Base-by-base conservation (phyloP, 1,140 invertebrate genomes). In the Thereuonema tuberculata region DNA sequence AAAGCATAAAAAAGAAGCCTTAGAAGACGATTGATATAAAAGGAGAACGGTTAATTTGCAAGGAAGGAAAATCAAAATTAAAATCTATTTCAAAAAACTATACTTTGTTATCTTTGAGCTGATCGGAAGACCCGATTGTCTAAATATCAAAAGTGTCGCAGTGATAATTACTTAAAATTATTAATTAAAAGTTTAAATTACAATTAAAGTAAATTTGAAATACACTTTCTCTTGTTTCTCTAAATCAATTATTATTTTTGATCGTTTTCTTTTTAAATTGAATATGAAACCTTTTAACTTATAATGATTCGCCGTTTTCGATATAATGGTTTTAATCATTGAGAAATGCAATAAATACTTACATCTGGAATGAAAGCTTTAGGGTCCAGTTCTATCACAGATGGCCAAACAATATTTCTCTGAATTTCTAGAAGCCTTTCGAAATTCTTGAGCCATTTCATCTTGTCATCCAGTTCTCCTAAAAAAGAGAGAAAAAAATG, bases 371-470 rank as follows among this genome's bases (percentile, higher is more conserved):
- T 76, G 69, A 76, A 84, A 20, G 78, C 74, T 66, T 81, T 79
- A 1, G 81, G 78, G 62, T 84, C 83, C 47, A 85, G 67, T 64
- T 84, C 83, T 15, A 76, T 70, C 15, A 85, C 79, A 12, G 80
- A 73, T 5, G 83, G 83, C 83, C 83, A 84, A 0, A 82, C 73
- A 27, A 84, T 76, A 64, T 81, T 82, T 27, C 77, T 72, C 67
- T 85, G 83, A 50, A 84, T 82, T 67, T 84, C 83, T 61, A 84
- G 75, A 2, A 84, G 72, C 37, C 83, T 69, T 65, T 85, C 83
- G 73, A 83, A 85, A 67, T 85, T 85, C 64, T 84, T 83, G 52
- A 84, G 69, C 83, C 82, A 85, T 67, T 81, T 80, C 75, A 84
- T 83, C 68, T 83, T 84, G 61, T 84, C 83, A 69, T 84, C 83